phyloP scores from a whole-genome alignment of 2,113 vertebrate species.

The Vidua macroura region DNA sequence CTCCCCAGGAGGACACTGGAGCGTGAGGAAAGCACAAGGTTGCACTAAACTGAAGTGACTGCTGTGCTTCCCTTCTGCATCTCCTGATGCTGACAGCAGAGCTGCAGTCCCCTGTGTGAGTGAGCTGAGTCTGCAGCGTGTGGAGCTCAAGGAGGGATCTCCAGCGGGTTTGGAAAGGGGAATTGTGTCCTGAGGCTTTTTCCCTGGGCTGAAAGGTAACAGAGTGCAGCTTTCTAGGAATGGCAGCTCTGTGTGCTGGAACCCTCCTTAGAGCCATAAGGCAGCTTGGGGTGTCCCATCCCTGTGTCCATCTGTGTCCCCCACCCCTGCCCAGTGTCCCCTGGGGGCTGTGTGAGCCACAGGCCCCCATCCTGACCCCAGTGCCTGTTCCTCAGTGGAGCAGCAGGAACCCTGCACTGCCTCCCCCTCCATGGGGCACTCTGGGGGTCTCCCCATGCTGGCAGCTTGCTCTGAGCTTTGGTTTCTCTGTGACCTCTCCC shows the following conservation, averaged over 20 bases:
- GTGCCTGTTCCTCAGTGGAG: not conserved
- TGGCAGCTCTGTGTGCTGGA: not conserved
- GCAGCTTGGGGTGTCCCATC: no score
- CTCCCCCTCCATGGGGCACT: not conserved
- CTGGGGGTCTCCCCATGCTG: not conserved
- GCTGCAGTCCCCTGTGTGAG: not conserved
- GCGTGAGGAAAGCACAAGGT: not conserved
- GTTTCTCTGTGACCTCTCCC: not conserved
- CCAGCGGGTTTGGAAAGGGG: rapidly evolving
- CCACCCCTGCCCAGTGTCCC: not conserved
- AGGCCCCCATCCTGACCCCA: rapidly evolving
- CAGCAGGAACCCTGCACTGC: not conserved
- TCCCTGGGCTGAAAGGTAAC: not conserved
- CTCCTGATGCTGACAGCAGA: not conserved
- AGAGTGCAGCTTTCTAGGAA: not conserved
- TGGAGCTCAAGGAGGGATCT: not conserved
- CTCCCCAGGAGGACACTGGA: not conserved
- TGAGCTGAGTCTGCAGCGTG: not conserved
- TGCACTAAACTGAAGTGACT: not conserved
- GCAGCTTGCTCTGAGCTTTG: not conserved
- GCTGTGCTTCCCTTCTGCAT: not conserved
- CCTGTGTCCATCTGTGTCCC: not conserved
- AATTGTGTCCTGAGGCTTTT: not conserved
- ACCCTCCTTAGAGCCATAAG: rapidly evolving
- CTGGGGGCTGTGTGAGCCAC: not conserved